These are phyloP conservation scores for Tachyglossus aculeatus DNA, from an alignment of 2,797 vertebrate species.

Conservation along the genomic window DNA sequence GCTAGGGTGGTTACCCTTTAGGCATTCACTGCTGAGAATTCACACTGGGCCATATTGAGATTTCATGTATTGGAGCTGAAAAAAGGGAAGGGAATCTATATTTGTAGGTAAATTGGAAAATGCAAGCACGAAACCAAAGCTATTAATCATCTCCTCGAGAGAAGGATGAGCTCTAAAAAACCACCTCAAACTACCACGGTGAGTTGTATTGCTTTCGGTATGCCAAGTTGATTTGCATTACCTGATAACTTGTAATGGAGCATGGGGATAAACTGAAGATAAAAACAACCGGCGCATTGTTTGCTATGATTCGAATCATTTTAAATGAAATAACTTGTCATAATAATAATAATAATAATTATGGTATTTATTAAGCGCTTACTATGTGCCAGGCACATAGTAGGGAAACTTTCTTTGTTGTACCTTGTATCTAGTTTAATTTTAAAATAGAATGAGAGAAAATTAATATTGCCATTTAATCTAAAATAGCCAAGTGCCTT, in stretches of 20 bases:
- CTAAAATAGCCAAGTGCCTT: conserved; percentile 40
- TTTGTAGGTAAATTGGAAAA: no score
- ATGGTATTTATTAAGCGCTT: no score
- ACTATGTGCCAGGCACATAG: no score
- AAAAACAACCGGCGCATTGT: neutral
- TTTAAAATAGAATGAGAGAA: conserved; percentile 9
- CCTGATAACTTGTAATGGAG: neutral
- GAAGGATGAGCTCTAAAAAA: no score
- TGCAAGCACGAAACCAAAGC: no score
- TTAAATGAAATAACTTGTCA: conserved; percentile 30
- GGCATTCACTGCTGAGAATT: no score
- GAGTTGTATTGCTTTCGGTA: conserved; percentile 16
- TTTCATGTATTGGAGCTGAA: no score
- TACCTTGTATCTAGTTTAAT: conserved; percentile 1
- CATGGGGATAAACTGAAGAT: neutral
- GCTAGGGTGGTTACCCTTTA: no score
- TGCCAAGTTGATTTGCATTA: neutral
- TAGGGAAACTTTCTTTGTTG: neutral
- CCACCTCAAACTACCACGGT: neutral
- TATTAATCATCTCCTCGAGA: no score
- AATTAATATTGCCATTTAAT: conserved; percentile 28
- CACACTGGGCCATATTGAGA: no score
- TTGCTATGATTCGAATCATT: conserved; percentile 5
- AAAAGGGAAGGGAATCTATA: no score
- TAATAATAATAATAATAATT: no score